Conservation (phyloP, 2,113 vertebrate species). For the Turdus rufiventris region DNA sequence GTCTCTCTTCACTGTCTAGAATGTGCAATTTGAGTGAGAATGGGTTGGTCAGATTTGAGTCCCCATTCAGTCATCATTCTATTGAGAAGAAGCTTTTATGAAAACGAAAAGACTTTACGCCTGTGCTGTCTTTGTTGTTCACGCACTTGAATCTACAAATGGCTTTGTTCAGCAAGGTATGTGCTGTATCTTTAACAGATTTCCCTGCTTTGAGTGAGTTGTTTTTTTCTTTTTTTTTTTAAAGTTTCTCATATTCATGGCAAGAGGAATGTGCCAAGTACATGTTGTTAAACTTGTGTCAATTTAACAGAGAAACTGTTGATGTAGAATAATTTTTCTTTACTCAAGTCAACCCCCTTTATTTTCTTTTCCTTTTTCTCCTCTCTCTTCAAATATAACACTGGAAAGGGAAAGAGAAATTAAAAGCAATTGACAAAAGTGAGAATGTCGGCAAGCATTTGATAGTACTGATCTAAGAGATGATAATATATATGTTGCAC, state of each 20-base stretch:
- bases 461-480: not conserved
- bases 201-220: not conserved
- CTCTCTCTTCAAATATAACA: not conserved
- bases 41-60: not conserved
- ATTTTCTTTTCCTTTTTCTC: not conserved
- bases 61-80: not conserved
- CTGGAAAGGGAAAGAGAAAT: conserved; percentile 10
- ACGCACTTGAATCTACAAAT: not conserved
- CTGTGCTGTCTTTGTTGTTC: not conserved
- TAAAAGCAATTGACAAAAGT: not conserved
- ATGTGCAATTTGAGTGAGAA: not conserved
- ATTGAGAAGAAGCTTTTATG: not conserved
- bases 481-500: not conserved
- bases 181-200: conserved; percentile 28
- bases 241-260: not conserved
- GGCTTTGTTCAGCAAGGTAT: not conserved
- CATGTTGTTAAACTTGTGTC: conserved; percentile 12
- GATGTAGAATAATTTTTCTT: conserved; percentile 7
- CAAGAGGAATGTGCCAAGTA: conserved; percentile 18
- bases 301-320: conserved; percentile 18
- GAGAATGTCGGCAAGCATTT: not conserved
- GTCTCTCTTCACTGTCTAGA: not conserved
- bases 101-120: not conserved
- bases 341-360: not conserved
- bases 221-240: not conserved